phyloP scores from a whole-genome alignment of 2,797 vertebrate genomes.

The Onychomys torridus region DNA sequence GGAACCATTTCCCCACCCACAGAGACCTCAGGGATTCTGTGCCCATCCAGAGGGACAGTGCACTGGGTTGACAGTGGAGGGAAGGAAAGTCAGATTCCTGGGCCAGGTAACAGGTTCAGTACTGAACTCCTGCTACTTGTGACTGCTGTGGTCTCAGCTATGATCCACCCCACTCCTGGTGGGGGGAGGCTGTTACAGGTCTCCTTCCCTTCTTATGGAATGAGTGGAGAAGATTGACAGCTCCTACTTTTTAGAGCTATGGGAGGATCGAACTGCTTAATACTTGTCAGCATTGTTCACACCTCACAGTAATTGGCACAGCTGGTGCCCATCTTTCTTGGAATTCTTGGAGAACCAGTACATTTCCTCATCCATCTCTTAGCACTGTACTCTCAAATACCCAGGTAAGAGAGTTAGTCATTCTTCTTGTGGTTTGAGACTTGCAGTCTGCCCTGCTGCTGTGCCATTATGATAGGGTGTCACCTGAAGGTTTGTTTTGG shows the following conservation, averaged over 20 bases:
- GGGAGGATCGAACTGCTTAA: slow-evolving; percentile 36
- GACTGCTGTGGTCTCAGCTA: not conserved
- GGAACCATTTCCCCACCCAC: not conserved
- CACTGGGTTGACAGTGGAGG: not conserved
- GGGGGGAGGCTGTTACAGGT: not conserved
- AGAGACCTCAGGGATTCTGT: not conserved
- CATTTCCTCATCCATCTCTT: not conserved
- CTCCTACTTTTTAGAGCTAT: not conserved
- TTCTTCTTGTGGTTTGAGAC: not conserved
- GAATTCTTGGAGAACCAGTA: not conserved
- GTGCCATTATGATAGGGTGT: not conserved
- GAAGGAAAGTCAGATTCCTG: not conserved
- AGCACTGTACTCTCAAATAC: not conserved
- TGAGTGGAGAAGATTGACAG: not conserved
- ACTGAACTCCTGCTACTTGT: not conserved
- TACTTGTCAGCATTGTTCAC: not conserved
- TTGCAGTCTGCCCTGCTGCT: not conserved
- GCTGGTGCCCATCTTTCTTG: not conserved
- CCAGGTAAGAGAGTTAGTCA: not conserved
- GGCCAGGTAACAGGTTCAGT: not conserved
- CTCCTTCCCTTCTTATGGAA: slow-evolving; percentile 9
- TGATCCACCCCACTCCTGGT: not conserved
- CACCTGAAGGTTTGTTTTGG: not conserved
- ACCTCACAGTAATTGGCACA: not conserved
- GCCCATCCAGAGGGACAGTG: not conserved